phyloP scores from a whole-genome alignment of 1,140 invertebrate genomes.

The Chlorops oryzae region DNA sequence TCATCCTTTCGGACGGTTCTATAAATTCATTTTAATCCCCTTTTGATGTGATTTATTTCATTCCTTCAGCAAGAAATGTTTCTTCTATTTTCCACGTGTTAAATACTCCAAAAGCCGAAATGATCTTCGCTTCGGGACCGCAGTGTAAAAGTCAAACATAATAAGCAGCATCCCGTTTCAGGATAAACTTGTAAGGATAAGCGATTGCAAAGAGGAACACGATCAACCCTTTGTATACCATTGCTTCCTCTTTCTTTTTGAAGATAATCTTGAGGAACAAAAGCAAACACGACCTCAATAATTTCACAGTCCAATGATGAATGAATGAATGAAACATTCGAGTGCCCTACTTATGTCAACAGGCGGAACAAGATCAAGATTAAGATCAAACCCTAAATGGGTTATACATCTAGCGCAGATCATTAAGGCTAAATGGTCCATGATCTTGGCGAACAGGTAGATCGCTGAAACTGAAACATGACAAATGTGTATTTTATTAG shows the following conservation, averaged over 20 bases:
- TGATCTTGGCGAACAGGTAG: too few species aligned
- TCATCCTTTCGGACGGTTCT: too few species aligned
- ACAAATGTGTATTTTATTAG: too few species aligned
- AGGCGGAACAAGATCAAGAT: constrained; percentile 19
- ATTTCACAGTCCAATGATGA: constrained; percentile 23
- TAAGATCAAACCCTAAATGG: constrained; percentile 29
- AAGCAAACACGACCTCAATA: constrained; percentile 25
- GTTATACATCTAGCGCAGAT: constrained; percentile 36
- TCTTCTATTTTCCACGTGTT: too few species aligned
- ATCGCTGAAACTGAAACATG: too few species aligned
- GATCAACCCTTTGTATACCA: constrained; percentile 42
- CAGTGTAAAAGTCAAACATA: constrained; percentile 44
- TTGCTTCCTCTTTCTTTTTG: too few species aligned
- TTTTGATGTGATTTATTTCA: too few species aligned
- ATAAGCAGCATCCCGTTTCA: constrained; percentile 21
- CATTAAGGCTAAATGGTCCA: constrained; percentile 39
- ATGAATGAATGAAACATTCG: constrained; percentile 17
- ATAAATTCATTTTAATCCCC: too few species aligned
- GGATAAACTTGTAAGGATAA: constrained; percentile 17
- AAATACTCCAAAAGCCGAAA: too few species aligned
- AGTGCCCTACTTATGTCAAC: constrained; percentile 34
- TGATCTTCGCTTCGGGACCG: too few species aligned
- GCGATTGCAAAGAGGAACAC: constrained; percentile 26
- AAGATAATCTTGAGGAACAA: constrained; percentile 17
- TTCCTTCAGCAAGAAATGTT: too few species aligned